These are phyloP conservation scores for Seira sanloemensis DNA, from an alignment of 2,888 invertebrate genomes.

Conservation along the genomic window DNA sequence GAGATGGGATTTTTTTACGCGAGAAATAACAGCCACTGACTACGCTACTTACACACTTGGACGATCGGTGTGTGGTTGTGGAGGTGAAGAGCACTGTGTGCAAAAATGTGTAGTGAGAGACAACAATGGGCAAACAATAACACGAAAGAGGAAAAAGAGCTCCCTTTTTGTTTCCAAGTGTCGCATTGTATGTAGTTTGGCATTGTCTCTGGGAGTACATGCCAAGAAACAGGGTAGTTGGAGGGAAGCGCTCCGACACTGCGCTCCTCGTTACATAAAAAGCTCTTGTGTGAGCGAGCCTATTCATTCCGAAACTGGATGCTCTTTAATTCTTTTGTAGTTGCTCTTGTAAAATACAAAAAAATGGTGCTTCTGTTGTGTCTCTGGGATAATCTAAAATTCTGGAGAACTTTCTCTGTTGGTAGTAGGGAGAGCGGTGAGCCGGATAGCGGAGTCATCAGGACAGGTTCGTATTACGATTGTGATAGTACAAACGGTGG, in stretches of 20 bases:
- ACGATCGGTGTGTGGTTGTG: not conserved
- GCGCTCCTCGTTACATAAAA: not conserved
- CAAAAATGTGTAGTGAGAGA: not conserved
- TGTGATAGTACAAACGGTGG: conserved; percentile 28
- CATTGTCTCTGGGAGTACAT: conserved; percentile 4
- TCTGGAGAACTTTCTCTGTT: conserved; percentile 59
- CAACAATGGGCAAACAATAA: not conserved
- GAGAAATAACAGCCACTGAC: not conserved
- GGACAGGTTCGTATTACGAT: conserved; percentile 27
- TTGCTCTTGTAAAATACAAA: no score
- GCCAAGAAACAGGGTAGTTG: not conserved
- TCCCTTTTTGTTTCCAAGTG: not conserved
- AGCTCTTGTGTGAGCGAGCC: no score
- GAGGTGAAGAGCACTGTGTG: not conserved
- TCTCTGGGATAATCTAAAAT: conserved; percentile 61
- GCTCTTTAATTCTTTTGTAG: not conserved
- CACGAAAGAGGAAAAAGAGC: not conserved
- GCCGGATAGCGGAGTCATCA: conserved; percentile 18
- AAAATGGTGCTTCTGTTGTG: conserved; percentile 59
- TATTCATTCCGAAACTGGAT: not conserved
- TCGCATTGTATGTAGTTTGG: conserved; percentile 4
- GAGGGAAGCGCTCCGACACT: not conserved
- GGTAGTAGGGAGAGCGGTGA: conserved; percentile 45
- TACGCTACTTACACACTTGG: not conserved
- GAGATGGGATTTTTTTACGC: not conserved